Evolutionary conservation across 2,113 vertebrate species (phyloP).

Genomic region (Leptobrachium leishanense): DNA sequence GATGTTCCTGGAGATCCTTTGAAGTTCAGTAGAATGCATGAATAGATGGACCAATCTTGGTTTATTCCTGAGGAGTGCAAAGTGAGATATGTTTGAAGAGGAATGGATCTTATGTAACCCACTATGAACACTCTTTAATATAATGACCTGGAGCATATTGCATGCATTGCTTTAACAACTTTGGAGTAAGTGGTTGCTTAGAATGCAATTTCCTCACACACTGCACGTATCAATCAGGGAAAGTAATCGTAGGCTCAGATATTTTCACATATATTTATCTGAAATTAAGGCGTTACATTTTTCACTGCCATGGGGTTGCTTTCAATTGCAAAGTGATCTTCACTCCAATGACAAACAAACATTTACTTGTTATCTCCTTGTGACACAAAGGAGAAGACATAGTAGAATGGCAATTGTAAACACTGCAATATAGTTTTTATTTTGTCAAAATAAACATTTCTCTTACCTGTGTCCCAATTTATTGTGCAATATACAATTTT

Average conservation of each 20-base stretch:
- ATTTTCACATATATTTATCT: constrained; percentile 1
- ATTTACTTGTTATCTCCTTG: not conserved
- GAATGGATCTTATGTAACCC: constrained; percentile 19
- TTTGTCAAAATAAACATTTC: not conserved
- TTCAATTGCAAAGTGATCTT: too few relatives aligned
- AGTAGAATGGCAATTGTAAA: not conserved
- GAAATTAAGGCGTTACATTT: not conserved
- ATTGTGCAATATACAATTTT: too few relatives aligned
- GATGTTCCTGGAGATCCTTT: constrained; percentile 30
- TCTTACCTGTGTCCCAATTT: too few relatives aligned
- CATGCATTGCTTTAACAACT: not conserved
- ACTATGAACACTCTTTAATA: constrained; percentile 3
- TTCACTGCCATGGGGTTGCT: not conserved
- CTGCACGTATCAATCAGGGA: not conserved
- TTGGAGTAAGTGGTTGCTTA: not conserved
- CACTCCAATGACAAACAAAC: not conserved
- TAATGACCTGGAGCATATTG: constrained; percentile 5
- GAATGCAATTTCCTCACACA: not conserved
- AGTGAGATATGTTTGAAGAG: constrained; percentile 12
- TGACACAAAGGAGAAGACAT: not conserved
- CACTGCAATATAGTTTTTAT: not conserved
- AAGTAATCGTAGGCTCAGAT: not conserved
- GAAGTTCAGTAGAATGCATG: constrained; percentile 34
- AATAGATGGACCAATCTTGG: constrained; percentile 40
- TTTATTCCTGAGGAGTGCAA: constrained; percentile 7